Evolutionary conservation across 2,888 invertebrate genomes (phyloP).

Genomic region (Philopedon plagiatum): DNA sequence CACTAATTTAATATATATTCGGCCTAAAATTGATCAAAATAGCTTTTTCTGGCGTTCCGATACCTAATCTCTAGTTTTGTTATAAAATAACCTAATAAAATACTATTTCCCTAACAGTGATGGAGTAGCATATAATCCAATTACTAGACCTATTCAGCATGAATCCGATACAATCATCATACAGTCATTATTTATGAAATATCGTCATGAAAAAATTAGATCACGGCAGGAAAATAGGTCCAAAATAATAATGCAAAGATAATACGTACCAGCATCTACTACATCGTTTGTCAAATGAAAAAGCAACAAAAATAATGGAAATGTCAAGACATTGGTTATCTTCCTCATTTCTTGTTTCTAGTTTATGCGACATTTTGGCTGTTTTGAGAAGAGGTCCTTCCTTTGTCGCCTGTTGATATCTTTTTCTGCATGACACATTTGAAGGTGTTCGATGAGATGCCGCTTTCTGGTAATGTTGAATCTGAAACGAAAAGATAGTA

Average conservation of each 20-base stretch:
- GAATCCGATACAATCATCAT: no score
- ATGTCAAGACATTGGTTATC: constrained; percentile 58
- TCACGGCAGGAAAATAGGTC: background rate
- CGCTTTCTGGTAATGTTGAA: background rate
- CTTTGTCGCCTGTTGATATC: constrained; percentile 19
- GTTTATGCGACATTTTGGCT: constrained; percentile 61
- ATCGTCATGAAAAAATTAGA: no score
- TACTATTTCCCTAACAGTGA: no score
- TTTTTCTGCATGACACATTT: constrained; percentile 7
- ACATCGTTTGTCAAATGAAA: constrained; percentile 54
- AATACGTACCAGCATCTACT: constrained; percentile 55
- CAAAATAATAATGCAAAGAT: background rate
- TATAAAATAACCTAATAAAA: no score
- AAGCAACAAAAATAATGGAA: constrained; percentile 57
- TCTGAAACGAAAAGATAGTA: background rate
- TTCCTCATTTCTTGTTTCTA: constrained; percentile 62
- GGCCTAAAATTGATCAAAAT: no score
- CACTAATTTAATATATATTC: no score
- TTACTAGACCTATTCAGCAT: no score
- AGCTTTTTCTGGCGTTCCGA: no score
- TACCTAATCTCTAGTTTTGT: no score
- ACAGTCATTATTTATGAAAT: no score
- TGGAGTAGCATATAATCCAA: no score
- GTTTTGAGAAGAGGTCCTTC: constrained; percentile 1
- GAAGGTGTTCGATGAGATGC: constrained; percentile 7